These are phyloP conservation scores for Odontocerum albicorne DNA, from an alignment of 2,888 invertebrate genomes.

Conservation along the genomic window DNA sequence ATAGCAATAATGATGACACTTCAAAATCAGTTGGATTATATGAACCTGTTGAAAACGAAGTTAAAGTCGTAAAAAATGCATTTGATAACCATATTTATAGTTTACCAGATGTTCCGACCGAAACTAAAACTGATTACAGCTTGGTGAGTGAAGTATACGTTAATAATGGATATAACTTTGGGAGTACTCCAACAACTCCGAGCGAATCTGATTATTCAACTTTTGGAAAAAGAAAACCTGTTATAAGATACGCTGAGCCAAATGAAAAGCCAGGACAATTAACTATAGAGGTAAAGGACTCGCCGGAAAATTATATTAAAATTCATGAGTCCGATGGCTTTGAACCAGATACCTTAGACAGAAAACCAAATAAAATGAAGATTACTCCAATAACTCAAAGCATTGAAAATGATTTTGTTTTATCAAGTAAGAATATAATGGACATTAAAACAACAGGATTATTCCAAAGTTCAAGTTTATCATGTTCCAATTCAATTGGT, in stretches of 20 bases:
- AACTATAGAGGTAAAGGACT: slow-evolving; percentile 82
- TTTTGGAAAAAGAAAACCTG: slow-evolving; percentile 59
- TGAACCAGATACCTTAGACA: slow-evolving; percentile 83
- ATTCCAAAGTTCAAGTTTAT: slow-evolving; percentile 59
- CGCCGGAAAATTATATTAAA: slow-evolving; percentile 73
- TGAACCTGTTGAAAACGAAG: slow-evolving; percentile 46
- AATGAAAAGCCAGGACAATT: slow-evolving; percentile 74
- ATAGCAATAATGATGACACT: slow-evolving; percentile 18
- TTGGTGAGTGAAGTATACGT: slow-evolving; percentile 79
- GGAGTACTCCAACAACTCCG: slow-evolving; percentile 60
- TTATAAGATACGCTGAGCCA: slow-evolving; percentile 57
- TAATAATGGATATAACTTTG: slow-evolving; percentile 71
- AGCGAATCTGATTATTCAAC: slow-evolving; percentile 60
- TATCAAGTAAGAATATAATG: slow-evolving; percentile 43
- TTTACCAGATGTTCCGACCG: slow-evolving; percentile 45
- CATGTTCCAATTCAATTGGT: slow-evolving; percentile 20
- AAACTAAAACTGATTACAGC: slow-evolving; percentile 58
- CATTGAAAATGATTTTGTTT: neutral
- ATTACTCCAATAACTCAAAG: slow-evolving; percentile 34
- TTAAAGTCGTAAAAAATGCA: slow-evolving; percentile 14
- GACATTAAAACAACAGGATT: slow-evolving; percentile 70
- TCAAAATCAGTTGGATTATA: slow-evolving; percentile 48
- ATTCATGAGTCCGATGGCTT: slow-evolving; percentile 81
- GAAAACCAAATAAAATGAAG: slow-evolving; percentile 67
- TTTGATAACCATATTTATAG: slow-evolving; percentile 41